Evolutionary conservation across 2,888 invertebrate genomes (phyloP), one percentile per base, ranked within the genome.

Genomic region (Oscheius sp.): DNA sequence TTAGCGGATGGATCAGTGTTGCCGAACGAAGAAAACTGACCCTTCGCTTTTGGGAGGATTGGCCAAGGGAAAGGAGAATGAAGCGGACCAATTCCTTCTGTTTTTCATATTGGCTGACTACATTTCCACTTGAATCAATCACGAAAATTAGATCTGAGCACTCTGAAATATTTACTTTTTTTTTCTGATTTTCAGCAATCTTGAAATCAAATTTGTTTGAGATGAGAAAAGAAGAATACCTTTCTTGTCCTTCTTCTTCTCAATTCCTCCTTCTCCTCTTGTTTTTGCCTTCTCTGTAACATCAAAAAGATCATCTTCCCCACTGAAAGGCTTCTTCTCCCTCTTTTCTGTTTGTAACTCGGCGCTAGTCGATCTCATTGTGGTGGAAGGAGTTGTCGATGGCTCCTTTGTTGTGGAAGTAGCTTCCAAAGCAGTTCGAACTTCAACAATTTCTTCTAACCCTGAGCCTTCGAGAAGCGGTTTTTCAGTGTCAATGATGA

Each of bases 101-200:
- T 53, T 77, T 77, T 27, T 75, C 75, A 50, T 70, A 77, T 33
- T 77, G 77, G 39, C 68, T 64, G 31, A 71, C 31, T 29, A 75
- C 77, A 57, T 77, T 77, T 65, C 77, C 77, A 65, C 77, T 77
- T 1, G 77, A 77, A 64, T 77, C 77, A 31, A 77, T 58, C 15
- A 77, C 61, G 65, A 77, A 77, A 17, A 77, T 55, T 45, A 77
- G 71, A 65, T 75, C 73, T 20, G 73, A 69, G 55, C 77, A 77
- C 23, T 71, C 75, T 75, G 50, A 64, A 75, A 37, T 37, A 15
- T 15, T 37, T 37, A 37, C 37, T 37, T 37, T 15, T 48, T 5
- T 20, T 48, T 48, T 48, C 48, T 48, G 15, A 10, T 37, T n/a
- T n/a, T n/a, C n/a, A n/a, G n/a, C n/a, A n/a, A n/a, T n/a, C 8